Base-by-base conservation (phyloP, 2,888 invertebrate species). In the Calameuta filiformis region DNA sequence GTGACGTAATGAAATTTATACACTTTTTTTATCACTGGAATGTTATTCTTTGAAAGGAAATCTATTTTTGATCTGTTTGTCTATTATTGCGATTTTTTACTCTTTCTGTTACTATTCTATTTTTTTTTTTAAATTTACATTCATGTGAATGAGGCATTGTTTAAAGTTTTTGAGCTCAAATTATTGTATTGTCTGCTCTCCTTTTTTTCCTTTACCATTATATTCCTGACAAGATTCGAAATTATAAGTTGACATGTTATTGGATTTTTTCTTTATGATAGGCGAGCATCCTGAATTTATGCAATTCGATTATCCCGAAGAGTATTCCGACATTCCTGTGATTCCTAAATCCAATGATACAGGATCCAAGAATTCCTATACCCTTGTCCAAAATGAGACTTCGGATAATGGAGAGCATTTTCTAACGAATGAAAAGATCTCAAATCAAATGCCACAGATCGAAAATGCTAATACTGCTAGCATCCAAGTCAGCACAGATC, bases 261-360 rank as follows among this genome's bases (percentile, higher is more conserved):
- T 75, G 75, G 75, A 75, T 75, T 75, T 75, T 75, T 75, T 75
- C 11, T 6, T 34, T 37, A 75, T 37, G n/a, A 75, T 75, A 75
- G 75, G 75, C 75, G 40, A 75, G 75, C 75, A 75, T 35, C 15
- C 40, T 37, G 40, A 75, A 75, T 35, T 37, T n/a, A n/a, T 37
- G 37, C 31, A 75, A 40, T 40, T 75, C 75, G 37, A 30, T 75
- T 35, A 37, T 40, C 35, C 35, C 40, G 75, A 75, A 75, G 75
- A 12, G 33, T 37, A 23, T 37, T 75, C 40, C 75, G 11, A 37
- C 75, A 37, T 35, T n/a, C 40, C 56, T 75, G 23, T 37, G 40
- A 37, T 75, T 30, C n/a, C 30, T 75, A 68, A 75, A 33, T 33
- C 33, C 33, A 33, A 33, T 33, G 33, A 33, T 33, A 33, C 33